These are phyloP conservation scores for Zeuzera pyrina DNA, from an alignment of 2,888 invertebrate genomes.

Conservation along the genomic window DNA sequence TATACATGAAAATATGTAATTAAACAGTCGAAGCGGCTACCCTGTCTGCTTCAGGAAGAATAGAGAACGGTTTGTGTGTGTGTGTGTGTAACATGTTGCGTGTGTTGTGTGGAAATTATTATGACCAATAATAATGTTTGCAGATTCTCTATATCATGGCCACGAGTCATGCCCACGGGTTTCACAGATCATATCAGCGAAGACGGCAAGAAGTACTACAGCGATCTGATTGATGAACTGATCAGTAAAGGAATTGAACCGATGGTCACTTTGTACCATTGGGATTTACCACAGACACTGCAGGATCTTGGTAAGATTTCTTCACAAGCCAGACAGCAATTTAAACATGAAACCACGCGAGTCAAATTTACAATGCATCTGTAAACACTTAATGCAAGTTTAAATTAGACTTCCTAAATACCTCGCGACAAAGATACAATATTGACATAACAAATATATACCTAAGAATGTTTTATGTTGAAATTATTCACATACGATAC, in stretches of 20 bases:
- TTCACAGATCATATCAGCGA: conserved; percentile 71
- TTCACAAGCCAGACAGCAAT: neutral
- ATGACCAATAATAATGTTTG: conserved; percentile 28
- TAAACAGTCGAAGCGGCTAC: too few relatives aligned
- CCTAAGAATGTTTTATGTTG: conserved; percentile 21
- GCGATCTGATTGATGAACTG: conserved; percentile 77
- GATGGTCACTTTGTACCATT: conserved; percentile 73
- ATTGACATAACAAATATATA: too few relatives aligned
- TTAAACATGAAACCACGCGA: neutral
- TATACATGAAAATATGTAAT: too few relatives aligned
- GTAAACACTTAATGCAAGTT: neutral
- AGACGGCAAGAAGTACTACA: conserved; percentile 79
- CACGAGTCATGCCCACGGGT: conserved; percentile 77
- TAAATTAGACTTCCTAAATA: neutral
- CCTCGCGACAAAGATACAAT: too few relatives aligned
- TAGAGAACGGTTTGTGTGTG: too few relatives aligned
- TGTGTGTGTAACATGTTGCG: neutral
- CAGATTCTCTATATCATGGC: conserved; percentile 79
- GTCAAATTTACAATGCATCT: too few relatives aligned
- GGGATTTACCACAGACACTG: conserved; percentile 68
- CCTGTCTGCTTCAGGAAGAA: too few relatives aligned
- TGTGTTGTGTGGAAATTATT: conserved; percentile 13
- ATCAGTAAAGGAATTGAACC: conserved; percentile 73
- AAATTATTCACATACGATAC: neutral
- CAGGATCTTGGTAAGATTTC: conserved; percentile 23